Evolutionary conservation across 2,797 vertebrate species (phyloP), one percentile per base, ranked within the genome.

Genomic region (Pogoniulus pusillus): DNA sequence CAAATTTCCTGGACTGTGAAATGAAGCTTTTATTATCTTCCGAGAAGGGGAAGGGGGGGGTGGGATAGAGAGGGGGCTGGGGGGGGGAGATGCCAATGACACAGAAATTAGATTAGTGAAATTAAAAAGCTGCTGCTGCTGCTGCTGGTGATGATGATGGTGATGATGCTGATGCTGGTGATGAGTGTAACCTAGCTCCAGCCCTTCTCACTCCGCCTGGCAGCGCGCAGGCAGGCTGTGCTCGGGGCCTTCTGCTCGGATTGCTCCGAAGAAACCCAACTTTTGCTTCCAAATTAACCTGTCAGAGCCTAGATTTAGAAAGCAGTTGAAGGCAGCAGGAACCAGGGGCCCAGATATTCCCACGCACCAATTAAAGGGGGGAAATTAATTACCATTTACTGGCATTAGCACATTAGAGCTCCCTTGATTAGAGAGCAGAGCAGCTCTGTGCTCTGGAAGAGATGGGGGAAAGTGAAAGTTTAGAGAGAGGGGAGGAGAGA

Each of bases 281-380:
- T 96, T 97, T 96, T 97, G 92, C 96, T 96, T 96, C 96, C 96
- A 97, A 97, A 97, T 98, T 97, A 97, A 97, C 97, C 97, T 97
- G 97, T 97, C 97, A 97, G 95, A 94, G 97, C 96, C 71, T 93
- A 94, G 97, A 96, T 97, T 96, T 97, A 95, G 97, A 95, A 95
- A 94, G 94, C 91, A 96, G 82, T 81, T 87, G 96, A 96, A 97
- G 91, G 95, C 87, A 96, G 82, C 94, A 95, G 96, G 97, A 97
- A 15, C 92, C 96, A 97, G 96, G 94, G 96, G 95, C 95, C 95
- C 43, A 32, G 94, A 90, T 96, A 96, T 93, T 96, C 97, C 97
- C 96, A 97, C 91, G 88, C 97, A 97, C 95, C 97, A 97, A 97
- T 97, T 97, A 97, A 90, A 95, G 93, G 90, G 43, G 43, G 45